Base-by-base conservation (phyloP, 1,140 invertebrate genomes). In the Bombus cullumanus region DNA sequence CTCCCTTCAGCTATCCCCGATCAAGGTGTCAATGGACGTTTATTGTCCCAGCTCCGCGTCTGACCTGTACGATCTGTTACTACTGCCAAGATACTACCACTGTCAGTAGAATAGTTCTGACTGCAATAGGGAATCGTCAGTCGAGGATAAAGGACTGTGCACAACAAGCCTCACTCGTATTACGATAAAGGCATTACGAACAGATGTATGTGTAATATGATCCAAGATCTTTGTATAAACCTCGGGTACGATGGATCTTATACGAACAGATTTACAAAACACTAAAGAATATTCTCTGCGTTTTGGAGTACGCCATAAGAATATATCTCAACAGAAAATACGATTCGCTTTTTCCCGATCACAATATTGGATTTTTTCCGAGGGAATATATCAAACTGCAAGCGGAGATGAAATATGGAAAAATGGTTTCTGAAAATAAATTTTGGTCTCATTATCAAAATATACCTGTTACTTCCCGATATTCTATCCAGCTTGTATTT, bases 1-100 rank as follows among this genome's bases (percentile, higher is more conserved):
- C 25, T 64, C 12, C 28, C 8, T 47, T 76, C 62, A 28, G n/a
- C 34, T 31, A 34, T 31, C 37, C 31, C 53, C 37, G 66, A 68
- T 81, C 69, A 73, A 53, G 68, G 39, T 71, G 34, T 72, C 76
- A 81, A 72, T 31, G 83, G 64, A 81, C 31, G 57, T 73, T 72
- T 66, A 68, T 73, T 53, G 39, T 62, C 12, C 25, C 31, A 62
- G 47, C 47, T 59, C n/a, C 10, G 69, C 28, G 83, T 85, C 83
- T 53, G 78, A 85, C 69, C 57, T n/a, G 59, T 12, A 66, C 77
- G 57, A 66, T 73, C 78, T 43, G 77, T 53, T 81, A 81, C 77
- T 41, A 81, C 77, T 85, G 76, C 71, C 76, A 73, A 47, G 18
- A 68, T n/a, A 79, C n/a, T 34, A 28, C 64, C 10, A 62, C 47